phyloP scores from a whole-genome alignment of 1,140 invertebrate species.

The Bombus confusus region DNA sequence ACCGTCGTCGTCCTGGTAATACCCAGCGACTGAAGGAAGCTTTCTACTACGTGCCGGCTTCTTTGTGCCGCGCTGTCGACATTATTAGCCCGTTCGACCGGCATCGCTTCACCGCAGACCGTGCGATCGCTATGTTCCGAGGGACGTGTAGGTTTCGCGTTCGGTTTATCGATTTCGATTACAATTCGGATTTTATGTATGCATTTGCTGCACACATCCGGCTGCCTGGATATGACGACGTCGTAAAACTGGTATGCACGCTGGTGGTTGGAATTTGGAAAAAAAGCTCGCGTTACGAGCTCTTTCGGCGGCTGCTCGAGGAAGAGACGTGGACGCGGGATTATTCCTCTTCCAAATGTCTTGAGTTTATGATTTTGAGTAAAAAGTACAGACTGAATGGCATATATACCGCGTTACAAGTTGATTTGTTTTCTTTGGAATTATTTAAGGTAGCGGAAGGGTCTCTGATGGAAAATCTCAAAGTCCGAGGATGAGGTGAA shows the following conservation, averaged over 20 bases:
- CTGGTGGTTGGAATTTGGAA: not conserved
- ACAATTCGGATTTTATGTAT: not conserved
- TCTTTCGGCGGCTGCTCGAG: not conserved
- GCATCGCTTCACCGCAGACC: no score
- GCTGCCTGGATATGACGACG: no score
- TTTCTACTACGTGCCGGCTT: slow-evolving; percentile 42
- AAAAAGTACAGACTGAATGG: no score
- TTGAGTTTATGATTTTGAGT: no score
- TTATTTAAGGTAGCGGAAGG: no score
- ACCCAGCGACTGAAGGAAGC: slow-evolving; percentile 55
- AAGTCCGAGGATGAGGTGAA: no score
- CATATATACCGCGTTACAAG: no score
- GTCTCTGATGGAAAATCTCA: no score
- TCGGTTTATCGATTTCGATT: not conserved
- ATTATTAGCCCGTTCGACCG: slow-evolving; percentile 24
- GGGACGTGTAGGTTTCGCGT: not conserved
- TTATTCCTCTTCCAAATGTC: no score
- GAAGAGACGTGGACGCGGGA: not conserved
- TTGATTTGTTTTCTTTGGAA: no score
- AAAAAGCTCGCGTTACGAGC: not conserved
- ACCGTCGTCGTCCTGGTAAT: slow-evolving; percentile 53
- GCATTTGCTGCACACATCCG: not conserved
- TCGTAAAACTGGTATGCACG: not conserved
- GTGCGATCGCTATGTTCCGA: not conserved
- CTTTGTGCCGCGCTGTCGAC: not conserved